Base-by-base conservation (phyloP, 2,113 vertebrate genomes). In the Albula goreensis region DNA sequence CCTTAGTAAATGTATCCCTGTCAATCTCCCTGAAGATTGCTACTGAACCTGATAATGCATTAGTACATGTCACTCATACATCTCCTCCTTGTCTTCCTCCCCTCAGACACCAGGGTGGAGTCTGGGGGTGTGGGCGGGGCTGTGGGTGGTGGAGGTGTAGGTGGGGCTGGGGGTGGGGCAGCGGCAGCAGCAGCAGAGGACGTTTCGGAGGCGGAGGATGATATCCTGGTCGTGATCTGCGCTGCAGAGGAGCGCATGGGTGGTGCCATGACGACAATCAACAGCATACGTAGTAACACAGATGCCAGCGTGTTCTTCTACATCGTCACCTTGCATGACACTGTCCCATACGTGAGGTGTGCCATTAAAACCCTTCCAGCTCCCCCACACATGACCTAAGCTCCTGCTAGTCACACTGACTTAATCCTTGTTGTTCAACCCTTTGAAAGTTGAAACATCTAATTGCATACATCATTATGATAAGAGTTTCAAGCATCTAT, bases 201-300 rank as follows among this genome's bases (percentile, higher is more conserved):
- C 17, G 25, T 0, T 49, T 56, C 63, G n/a, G 92, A 0, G 92
- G 93, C 60, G 81, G 95, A 86, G 11, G 88, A 94, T n/a, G 96
- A 96, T 85, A 93, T 99, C 84, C 97, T 98, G 0, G 94, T 99
- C 0, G 92, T 99, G 86, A 96, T 99, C 77, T 99, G 98, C 0
- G 97, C 98, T 0, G 96, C 97, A 0, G 96, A 97, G 0, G 97
- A 98, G 53, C 96, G 97, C 4, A 93, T 97, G 89, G 98, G 97
- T 0, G 98, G 95, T 0, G 88, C 98, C 63, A 94, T 99, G 92
- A 96, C 98, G 0, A 95, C 97, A 1, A 97, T 99, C 92, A 99
- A 97, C 82, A 99, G 98, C 90, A 92, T 99, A 93, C 92, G 96
- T 83, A 97, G 97, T 94, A 98, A 99, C 94, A 98, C 97, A 0